Evolutionary conservation across 2,888 invertebrate genomes (phyloP), one percentile per base, ranked within the genome.

Genomic region (Hypolimnas misippus): DNA sequence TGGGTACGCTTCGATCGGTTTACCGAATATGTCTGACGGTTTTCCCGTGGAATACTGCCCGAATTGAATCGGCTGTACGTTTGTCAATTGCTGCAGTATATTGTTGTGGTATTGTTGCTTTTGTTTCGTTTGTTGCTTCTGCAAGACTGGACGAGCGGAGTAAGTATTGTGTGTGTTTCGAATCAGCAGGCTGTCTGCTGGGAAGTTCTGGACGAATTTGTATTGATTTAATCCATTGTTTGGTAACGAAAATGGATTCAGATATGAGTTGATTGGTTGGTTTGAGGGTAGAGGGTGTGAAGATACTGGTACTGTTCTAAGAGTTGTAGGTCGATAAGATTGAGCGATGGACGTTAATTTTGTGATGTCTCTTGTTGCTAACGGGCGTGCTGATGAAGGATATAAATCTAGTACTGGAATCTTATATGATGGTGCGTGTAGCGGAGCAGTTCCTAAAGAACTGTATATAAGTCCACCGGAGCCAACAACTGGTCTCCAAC

Each of bases 401-500:
- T 86, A 86, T 17, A 77, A 68, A 60, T 90, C 90, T 5, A 84
- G 65, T 1, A 84, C 82, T 4, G 86, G 84, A 51, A 87, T 77
- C 70, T 89, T 90, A 76, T 92, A 89, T 2, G 83, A 89, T 1
- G 83, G 84, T 6, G 87, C 79, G 70, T 89, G 90, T 0, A 89
- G 76, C 0, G 87, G 86, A 10, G 86, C 80, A 7, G 82, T 84
- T 55, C 82, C 83, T 63, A 77, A 83, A 2, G 86, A 77, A 54
- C 76, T 83, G 72, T 90, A 92, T 1, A 87, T 63, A 0, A 87
- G 76, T 1, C 89, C 87, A 19, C 83, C 75, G 3, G 89, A 85
- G 2, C 93, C 93, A 14, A 94, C 76, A 19, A 94, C 94, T 40
- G 94, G 94, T 68, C 94, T 83, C 94, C 94, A 94, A 46, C 94